Percentiles rank a stretch among this genome's conserved stretches.
These are phyloP conservation scores for Macropodus opercularis DNA, from an alignment of 2,797 vertebrate genomes.

Conservation along the genomic window DNA sequence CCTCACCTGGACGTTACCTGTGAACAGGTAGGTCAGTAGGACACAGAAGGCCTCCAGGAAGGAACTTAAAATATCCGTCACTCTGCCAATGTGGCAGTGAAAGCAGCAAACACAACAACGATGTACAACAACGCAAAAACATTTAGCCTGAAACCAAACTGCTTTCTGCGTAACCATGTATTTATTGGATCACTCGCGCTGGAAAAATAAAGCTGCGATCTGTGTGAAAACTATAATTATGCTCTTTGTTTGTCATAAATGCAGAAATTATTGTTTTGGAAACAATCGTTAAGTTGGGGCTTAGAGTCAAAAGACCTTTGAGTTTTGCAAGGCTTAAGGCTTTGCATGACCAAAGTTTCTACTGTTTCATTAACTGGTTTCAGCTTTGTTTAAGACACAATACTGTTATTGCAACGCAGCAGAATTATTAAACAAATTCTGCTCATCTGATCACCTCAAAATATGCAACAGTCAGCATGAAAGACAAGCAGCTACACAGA, in stretches of 20 bases:
- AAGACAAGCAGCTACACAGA: not conserved
- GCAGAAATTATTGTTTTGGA: slow-evolving; percentile 9
- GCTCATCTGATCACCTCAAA: not conserved
- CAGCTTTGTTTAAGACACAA: not conserved
- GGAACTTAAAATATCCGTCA: slow-evolving; percentile 47
- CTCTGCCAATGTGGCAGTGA: slow-evolving; percentile 29
- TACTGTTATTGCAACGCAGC: no score
- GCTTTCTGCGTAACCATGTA: slow-evolving; percentile 3
- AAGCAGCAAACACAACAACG: slow-evolving; percentile 23
- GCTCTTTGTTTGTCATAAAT: slow-evolving; percentile 25
- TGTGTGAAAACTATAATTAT: slow-evolving; percentile 37
- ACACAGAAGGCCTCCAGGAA: slow-evolving; percentile 36
- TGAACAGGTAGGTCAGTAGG: slow-evolving; percentile 64
- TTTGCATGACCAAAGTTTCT: not conserved
- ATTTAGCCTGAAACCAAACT: slow-evolving; percentile 7
- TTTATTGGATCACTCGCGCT: slow-evolving; percentile 4
- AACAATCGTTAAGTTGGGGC: slow-evolving; percentile 5
- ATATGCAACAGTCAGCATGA: not conserved
- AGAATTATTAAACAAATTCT: not conserved
- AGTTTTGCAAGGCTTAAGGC: not conserved
- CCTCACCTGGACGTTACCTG: slow-evolving; percentile 44
- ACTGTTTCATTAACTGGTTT: not conserved
- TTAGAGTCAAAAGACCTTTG: slow-evolving; percentile 6
- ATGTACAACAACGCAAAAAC: not conserved
- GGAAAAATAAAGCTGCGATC: slow-evolving; percentile 25